Conservation (phyloP, 2,797 vertebrate species). For the Enteromius thamalakanensis region DNA sequence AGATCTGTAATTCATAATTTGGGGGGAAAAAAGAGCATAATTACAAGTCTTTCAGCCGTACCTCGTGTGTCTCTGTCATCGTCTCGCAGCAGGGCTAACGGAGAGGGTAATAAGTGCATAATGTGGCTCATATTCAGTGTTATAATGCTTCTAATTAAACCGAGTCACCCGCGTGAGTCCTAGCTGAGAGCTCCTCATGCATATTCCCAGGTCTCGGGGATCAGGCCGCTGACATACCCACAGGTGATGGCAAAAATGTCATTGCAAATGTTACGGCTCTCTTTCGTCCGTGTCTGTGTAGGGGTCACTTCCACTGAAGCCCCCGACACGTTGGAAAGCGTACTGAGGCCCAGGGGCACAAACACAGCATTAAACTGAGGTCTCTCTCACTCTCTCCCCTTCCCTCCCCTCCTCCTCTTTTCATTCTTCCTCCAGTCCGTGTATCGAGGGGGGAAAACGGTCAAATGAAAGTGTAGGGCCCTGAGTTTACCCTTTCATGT, state of each 20-base stretch:
- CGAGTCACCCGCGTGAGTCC: slow-evolving; percentile 26
- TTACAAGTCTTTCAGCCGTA: slow-evolving; percentile 68
- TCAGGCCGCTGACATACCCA: slow-evolving; percentile 79
- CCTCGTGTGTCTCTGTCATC: slow-evolving; percentile 60
- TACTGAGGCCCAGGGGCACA: slow-evolving; percentile 70
- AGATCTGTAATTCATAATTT: slow-evolving; percentile 66
- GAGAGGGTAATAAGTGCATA: slow-evolving; percentile 55
- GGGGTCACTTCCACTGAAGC: slow-evolving; percentile 79
- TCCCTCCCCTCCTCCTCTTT: slow-evolving; percentile 39
- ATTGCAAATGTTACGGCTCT: slow-evolving; percentile 82
- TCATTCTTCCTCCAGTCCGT: slow-evolving; percentile 45
- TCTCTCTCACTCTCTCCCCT: slow-evolving; percentile 22
- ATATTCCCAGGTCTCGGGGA: slow-evolving; percentile 60
- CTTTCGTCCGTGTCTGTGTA: slow-evolving; percentile 76
- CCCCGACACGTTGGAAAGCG: slow-evolving; percentile 75
- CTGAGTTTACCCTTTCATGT: slow-evolving; percentile 79
- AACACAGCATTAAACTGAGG: slow-evolving; percentile 75
- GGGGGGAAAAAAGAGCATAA: slow-evolving; percentile 58
- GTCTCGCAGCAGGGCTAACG: slow-evolving; percentile 34
- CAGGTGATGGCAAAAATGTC: slow-evolving; percentile 85
- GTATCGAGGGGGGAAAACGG: slow-evolving; percentile 38
- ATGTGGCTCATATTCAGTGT: slow-evolving; percentile 54
- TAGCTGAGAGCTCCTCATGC: slow-evolving; percentile 58
- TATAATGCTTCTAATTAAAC: slow-evolving; percentile 58
- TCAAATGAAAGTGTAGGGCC: slow-evolving; percentile 72